Base-by-base conservation (phyloP, 2,888 invertebrate species). In the Arge pagana region DNA sequence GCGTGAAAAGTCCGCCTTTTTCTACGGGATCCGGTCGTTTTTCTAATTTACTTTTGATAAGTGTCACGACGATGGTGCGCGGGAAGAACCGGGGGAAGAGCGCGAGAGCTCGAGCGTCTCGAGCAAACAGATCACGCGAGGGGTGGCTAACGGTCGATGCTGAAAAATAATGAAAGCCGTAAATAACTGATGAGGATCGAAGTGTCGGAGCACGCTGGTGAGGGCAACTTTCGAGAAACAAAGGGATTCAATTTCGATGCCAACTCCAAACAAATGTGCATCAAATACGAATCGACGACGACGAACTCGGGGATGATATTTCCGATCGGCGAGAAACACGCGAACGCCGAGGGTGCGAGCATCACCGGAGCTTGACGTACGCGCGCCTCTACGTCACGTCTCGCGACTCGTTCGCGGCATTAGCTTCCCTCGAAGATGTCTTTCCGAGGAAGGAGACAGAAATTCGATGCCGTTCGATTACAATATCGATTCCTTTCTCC, bases 181-280 rank as follows among this genome's bases (percentile, higher is more conserved):
- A 76, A 75, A 76, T 75, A 74, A 76, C 73, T 66, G 72, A 75
- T 68, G 74, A 64, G 67, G 65, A 66, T 65, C 56, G 58, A 63
- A 63, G 57, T 58, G 58, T 36, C 40, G 42, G 18, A n/a, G 11
- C 16, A 5, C 30, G 19, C 41, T 21, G 28, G 36, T 10, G 31
- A 6, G 21, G 51, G 24, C 24, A 31, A 28, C 35, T 35, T 24
- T 37, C 24, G 15, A 19, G 55, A 59, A 56, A 66, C 62, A 64
- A 61, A 66, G 63, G 55, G 63, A 67, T 71, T 67, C 69, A 72
- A 75, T 74, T 68, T 68, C 62, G 61, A 55, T 51, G 60, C 51
- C 54, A 55, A 65, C 60, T 54, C 61, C 59, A 62, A 68, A 68
- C 59, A 60, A 67, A 70, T 67, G 59, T 51, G 56, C 63, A 66